phyloP scores from a whole-genome alignment of 2,888 invertebrate genomes.

The Drosophila quinaria region DNA sequence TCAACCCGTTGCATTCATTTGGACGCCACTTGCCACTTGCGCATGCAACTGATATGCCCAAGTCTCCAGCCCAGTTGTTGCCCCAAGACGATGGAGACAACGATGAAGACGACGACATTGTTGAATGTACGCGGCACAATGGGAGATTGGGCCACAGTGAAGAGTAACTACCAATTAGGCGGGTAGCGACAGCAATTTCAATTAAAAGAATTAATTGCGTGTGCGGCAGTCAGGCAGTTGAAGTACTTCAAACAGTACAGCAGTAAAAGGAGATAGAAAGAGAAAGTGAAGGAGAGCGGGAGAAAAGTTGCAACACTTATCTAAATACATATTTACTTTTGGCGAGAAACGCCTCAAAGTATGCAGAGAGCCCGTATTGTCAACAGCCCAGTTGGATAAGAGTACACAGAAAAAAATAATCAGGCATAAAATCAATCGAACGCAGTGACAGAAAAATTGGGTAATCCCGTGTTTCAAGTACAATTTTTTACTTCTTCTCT shows the following conservation, averaged over 20 bases:
- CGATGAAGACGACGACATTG: slow-evolving; percentile 27
- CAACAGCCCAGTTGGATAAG: slow-evolving; percentile 11
- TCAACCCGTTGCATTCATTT: slow-evolving; percentile 69
- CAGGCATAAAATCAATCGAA: too few species aligned
- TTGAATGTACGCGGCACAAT: slow-evolving; percentile 10
- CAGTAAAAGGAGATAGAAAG: neutral
- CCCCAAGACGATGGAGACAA: slow-evolving; percentile 11
- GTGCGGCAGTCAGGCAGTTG: slow-evolving; percentile 67
- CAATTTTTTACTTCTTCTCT: too few species aligned
- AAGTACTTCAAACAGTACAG: slow-evolving; percentile 30
- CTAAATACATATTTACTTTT: slow-evolving; percentile 76
- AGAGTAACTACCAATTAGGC: slow-evolving; percentile 78
- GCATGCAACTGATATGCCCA: slow-evolving; percentile 70
- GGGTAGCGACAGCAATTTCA: slow-evolving; percentile 79
- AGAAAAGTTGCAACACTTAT: slow-evolving; percentile 61
- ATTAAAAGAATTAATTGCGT: slow-evolving; percentile 79
- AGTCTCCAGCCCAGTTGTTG: slow-evolving; percentile 9
- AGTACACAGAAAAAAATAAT: too few species aligned
- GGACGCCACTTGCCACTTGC: slow-evolving; percentile 72
- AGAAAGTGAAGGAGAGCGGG: neutral
- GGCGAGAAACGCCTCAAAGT: slow-evolving; percentile 20
- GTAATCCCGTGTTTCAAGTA: too few species aligned
- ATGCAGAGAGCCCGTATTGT: slow-evolving; percentile 46
- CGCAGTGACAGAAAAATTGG: too few species aligned
- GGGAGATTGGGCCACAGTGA: slow-evolving; percentile 34